Evolutionary conservation across 2,797 vertebrate genomes (phyloP), one percentile per base, ranked within the genome.

Genomic region (Alfaro cultratus): DNA sequence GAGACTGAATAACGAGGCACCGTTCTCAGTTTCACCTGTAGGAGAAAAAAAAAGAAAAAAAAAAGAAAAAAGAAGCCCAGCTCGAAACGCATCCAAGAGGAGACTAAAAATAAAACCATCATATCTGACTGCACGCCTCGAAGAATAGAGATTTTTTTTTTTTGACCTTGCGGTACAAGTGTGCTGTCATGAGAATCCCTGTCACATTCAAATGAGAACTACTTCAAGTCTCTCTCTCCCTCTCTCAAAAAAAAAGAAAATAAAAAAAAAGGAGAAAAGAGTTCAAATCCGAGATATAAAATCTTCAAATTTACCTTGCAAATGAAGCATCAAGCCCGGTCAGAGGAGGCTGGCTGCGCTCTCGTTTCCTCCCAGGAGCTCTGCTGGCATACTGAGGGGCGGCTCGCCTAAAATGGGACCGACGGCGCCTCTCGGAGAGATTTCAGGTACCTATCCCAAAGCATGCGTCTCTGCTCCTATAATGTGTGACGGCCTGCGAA

Each of bases 301-400:
- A 91, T 79, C 80, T 68, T 70, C 21, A 83, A n/a, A 85, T 91
- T 93, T 96, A 97, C 96, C 96, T 96, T 94, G 87, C 87, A 90
- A 90, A 90, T 91, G 91, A 91, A 93, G 92, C 92, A 91, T 95
- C 88, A 90, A 94, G 88, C 91, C 89, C 73, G 93, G 88, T 94
- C 91, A 93, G 76, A 87, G 83, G 82, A 83, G 89, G 86, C 79
- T 86, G 88, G 67, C 81, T 77, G 80, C 77, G 91, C 81, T 84
- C 86, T 43, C 60, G 47, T 92, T 68, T 84, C 88, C 87, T 87
- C 86, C 85, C 85, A 26, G 74, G 68, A 47, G 83, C 49, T 82
- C 76, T 81, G 90, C 62, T 79, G 73, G 89, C 94, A 92, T 93
- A 57, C 84, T 85, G 79, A 86, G 75, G 88, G 85, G 55, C 79